phyloP scores from a whole-genome alignment of 2,888 invertebrate species.

The Matsumyia berberina region DNA sequence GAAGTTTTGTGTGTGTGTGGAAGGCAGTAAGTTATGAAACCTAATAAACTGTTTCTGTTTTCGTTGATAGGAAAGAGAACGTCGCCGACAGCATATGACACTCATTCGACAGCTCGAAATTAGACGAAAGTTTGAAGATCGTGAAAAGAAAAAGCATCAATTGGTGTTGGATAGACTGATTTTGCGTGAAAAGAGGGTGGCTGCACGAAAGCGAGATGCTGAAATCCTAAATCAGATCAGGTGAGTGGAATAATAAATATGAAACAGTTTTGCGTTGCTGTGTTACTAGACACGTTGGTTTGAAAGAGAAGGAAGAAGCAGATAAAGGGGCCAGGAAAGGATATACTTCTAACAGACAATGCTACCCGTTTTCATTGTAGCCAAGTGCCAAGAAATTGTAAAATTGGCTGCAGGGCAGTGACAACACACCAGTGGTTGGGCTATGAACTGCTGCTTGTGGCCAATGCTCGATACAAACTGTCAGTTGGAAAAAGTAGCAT shows the following conservation, averaged over 20 bases:
- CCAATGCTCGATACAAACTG: no score
- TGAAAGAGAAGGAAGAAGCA: no score
- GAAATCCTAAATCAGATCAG: constrained; percentile 88
- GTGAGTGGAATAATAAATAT: constrained; percentile 79
- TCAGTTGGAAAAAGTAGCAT: no score
- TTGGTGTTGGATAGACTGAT: constrained; percentile 93
- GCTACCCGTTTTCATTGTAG: no score
- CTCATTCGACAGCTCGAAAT: constrained; percentile 94
- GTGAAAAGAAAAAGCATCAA: constrained; percentile 88
- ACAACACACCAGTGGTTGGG: no score
- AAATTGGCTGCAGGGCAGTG: no score
- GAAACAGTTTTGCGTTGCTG: no score
- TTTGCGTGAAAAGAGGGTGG: constrained; percentile 93
- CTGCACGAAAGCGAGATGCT: constrained; percentile 88
- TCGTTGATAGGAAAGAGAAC: constrained; percentile 90
- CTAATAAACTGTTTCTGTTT: background rate
- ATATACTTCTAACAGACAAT: no score
- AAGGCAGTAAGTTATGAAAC: background rate
- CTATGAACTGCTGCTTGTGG: no score
- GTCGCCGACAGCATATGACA: constrained; percentile 95
- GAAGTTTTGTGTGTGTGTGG: background rate
- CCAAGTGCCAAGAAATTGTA: no score
- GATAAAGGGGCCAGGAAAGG: no score
- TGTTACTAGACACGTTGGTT: no score
- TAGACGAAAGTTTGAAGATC: constrained; percentile 93